Evolutionary conservation across 2,113 vertebrate species (phyloP).

Genomic region (Campylomormyrus numenius): DNA sequence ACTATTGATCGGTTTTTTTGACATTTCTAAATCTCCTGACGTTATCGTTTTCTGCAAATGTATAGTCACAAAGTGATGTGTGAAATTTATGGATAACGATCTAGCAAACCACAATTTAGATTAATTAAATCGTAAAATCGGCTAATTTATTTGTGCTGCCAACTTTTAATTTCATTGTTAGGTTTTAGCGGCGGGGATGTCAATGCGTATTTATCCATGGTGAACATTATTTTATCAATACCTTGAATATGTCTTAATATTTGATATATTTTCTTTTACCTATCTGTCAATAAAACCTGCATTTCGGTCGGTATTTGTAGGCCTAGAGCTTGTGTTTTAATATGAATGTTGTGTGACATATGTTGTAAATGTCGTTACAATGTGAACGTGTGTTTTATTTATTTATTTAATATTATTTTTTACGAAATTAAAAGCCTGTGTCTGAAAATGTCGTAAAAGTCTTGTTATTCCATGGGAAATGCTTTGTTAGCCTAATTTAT

Average conservation of each 20-base stretch:
- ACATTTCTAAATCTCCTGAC: conserved; percentile 24
- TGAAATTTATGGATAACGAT: conserved; percentile 8
- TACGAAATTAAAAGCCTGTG: conserved; percentile 27
- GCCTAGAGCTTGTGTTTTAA: conserved; percentile 23
- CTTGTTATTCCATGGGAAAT: conserved; percentile 9
- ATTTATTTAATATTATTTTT: conserved; percentile 19
- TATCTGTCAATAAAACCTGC: conserved; percentile 15
- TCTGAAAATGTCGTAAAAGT: conserved; percentile 16
- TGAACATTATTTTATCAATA: conserved; percentile 28
- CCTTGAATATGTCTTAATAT: conserved; percentile 22
- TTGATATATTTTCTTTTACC: conserved; percentile 17
- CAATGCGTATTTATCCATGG: conserved; percentile 17
- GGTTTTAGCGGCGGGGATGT: conserved; percentile 13
- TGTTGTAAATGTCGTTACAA: conserved; percentile 26
- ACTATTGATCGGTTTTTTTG: conserved; percentile 21
- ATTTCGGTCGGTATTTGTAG: conserved; percentile 16
- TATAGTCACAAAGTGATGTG: conserved; percentile 26
- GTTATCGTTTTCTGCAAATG: conserved; percentile 16
- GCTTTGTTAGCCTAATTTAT: not conserved
- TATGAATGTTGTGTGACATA: conserved; percentile 24
- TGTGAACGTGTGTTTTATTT: conserved; percentile 20
- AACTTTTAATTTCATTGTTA: conserved; percentile 20
- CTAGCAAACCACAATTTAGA: conserved; percentile 26
- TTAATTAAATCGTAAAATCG: conserved; percentile 13
- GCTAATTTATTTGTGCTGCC: conserved; percentile 18